A percentile compares a stretch with the other conserved stretches of the same genome.
Evolutionary conservation across 2,888 invertebrate genomes (phyloP).

Genomic region (Leucania comma): DNA sequence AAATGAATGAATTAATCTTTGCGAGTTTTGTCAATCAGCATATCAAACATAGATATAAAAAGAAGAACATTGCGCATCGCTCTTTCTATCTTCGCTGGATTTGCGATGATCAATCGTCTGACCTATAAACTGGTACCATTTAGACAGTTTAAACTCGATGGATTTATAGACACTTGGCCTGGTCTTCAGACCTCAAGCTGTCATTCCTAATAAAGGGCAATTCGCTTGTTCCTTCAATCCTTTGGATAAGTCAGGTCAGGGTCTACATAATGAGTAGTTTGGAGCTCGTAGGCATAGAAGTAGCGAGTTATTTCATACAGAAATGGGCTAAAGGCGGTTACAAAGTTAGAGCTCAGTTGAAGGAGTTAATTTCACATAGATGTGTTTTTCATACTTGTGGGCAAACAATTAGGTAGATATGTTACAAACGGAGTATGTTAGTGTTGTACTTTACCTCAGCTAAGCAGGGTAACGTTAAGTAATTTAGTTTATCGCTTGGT

Average conservation of each 20-base stretch:
- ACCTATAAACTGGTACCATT: conserved; percentile 5
- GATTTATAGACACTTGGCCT: conserved; percentile 7
- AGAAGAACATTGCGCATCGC: no score
- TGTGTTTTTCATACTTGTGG: neutral
- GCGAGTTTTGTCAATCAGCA: neutral
- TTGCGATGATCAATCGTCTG: neutral
- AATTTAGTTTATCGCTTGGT: neutral
- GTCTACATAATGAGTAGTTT: conserved; percentile 1
- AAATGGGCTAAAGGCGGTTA: neutral
- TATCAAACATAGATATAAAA: neutral
- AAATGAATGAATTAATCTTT: neutral
- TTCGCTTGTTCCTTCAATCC: conserved; percentile 11
- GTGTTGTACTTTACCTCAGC: no score
- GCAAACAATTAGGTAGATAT: neutral
- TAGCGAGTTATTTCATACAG: neutral
- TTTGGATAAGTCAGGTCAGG: conserved; percentile 27
- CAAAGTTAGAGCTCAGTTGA: neutral
- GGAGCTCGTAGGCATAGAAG: neutral
- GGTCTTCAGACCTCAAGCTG: conserved; percentile 34
- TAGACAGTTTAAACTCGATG: conserved; percentile 10
- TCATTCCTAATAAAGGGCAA: conserved; percentile 48
- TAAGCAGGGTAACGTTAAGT: neutral
- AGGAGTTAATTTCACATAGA: no score
- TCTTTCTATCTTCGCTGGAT: neutral
- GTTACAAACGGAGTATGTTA: no score